phyloP scores from a whole-genome alignment of 1,140 invertebrate species.

The Saxidomus purpurata region DNA sequence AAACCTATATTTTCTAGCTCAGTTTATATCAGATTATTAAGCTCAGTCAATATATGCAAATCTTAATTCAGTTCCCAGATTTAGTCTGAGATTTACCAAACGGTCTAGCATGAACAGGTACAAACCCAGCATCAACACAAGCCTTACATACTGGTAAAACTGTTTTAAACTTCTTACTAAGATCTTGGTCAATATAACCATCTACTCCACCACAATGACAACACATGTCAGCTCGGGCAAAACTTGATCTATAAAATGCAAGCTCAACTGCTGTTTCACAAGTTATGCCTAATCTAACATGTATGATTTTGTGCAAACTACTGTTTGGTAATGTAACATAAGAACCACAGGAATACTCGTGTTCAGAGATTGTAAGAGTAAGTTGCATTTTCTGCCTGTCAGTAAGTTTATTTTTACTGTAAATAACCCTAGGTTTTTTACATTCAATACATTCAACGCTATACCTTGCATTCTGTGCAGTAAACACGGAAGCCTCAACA shows the following conservation, averaged over 20 bases:
- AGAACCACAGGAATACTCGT: conserved; percentile 4
- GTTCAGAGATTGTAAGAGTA: background rate
- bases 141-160: no score
- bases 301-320: background rate
- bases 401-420: background rate
- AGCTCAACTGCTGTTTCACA: background rate
- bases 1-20: no score
- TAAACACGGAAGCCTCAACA: background rate
- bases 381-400: background rate
- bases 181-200: no score
- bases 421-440: background rate
- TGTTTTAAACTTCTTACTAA: no score
- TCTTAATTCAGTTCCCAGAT: no score
- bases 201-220: background rate
- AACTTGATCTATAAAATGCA: background rate
- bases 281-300: background rate
- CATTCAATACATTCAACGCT: background rate
- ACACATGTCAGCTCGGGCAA: background rate
- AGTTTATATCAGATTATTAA: no score
- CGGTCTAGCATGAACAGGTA: no score
- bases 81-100: no score
- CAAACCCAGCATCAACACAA: no score
- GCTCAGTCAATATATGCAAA: no score
- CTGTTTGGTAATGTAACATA: background rate
- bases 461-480: background rate